Evolutionary conservation across 2,888 invertebrate genomes (phyloP).

Genomic region (Tricholauxania praeusta): DNA sequence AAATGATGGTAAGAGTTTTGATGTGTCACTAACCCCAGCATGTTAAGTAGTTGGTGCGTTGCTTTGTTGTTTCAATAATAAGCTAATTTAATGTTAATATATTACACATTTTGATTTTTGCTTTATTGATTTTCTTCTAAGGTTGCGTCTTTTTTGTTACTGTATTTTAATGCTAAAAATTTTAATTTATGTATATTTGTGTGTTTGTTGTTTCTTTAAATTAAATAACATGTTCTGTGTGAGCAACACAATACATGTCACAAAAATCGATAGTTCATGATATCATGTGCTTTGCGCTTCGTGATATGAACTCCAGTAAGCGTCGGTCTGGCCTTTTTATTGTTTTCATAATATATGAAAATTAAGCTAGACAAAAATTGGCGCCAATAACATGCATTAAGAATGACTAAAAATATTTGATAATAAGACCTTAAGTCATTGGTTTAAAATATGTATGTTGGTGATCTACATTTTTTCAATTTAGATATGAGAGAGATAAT

Average conservation of each 20-base stretch:
- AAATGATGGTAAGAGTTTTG: conserved; percentile 76
- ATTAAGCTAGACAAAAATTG: too few species aligned
- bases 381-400: too few species aligned
- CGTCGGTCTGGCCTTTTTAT: too few species aligned
- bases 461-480: too few species aligned
- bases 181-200: neutral
- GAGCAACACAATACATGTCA: neutral
- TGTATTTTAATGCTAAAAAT: too few species aligned
- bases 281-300: neutral
- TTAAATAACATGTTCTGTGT: neutral
- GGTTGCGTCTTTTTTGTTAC: neutral
- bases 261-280: conserved; percentile 5
- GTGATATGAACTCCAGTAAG: neutral
- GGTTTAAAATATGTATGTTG: too few species aligned
- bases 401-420: too few species aligned
- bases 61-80: neutral
- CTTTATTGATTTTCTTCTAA: conserved; percentile 13
- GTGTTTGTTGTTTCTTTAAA: neutral
- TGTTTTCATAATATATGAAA: too few species aligned
- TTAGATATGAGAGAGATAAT: too few species aligned
- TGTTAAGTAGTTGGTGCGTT: too few species aligned
- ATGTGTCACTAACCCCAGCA: neutral
- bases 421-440: too few species aligned
- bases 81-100: neutral
- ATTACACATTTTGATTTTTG: neutral